phyloP scores from a whole-genome alignment of 2,888 invertebrate genomes.

The Rhamnusium bicolor region DNA sequence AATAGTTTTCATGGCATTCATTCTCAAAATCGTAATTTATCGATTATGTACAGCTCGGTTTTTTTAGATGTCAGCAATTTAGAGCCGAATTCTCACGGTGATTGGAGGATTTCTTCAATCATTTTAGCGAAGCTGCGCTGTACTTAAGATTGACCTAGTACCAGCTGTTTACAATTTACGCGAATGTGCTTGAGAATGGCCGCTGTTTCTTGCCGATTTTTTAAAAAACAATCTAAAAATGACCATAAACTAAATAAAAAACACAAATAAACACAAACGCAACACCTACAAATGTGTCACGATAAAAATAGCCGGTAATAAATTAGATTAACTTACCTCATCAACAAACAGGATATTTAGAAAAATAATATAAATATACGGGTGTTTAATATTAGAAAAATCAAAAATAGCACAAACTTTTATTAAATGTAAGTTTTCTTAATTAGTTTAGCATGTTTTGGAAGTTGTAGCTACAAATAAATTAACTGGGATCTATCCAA shows the following conservation, averaged over 20 bases:
- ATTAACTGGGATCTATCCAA: background rate
- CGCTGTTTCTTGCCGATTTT: constrained; percentile 58
- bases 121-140: constrained; percentile 11
- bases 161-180: constrained; percentile 56
- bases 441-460: constrained; percentile 3
- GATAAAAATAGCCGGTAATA: constrained; percentile 9
- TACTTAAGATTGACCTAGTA: constrained; percentile 52
- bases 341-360: constrained; percentile 21
- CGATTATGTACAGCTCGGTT: constrained; percentile 47
- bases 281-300: constrained; percentile 21
- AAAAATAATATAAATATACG: constrained; percentile 30
- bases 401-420: constrained; percentile 27
- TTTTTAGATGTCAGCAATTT: constrained; percentile 25
- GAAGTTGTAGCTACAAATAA: background rate
- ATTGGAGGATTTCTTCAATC: constrained; percentile 34
- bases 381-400: constrained; percentile 33
- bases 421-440: constrained; percentile 38
- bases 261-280: background rate
- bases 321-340: constrained; percentile 11
- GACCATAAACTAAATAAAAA: constrained; percentile 19
- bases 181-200: constrained; percentile 56
- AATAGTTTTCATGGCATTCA: constrained; percentile 43
- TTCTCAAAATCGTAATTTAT: constrained; percentile 50
- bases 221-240: constrained; percentile 42
- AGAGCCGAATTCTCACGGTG: constrained; percentile 13